Conservation (phyloP, 2,888 invertebrate species). For the Callinectes sapidus region DNA sequence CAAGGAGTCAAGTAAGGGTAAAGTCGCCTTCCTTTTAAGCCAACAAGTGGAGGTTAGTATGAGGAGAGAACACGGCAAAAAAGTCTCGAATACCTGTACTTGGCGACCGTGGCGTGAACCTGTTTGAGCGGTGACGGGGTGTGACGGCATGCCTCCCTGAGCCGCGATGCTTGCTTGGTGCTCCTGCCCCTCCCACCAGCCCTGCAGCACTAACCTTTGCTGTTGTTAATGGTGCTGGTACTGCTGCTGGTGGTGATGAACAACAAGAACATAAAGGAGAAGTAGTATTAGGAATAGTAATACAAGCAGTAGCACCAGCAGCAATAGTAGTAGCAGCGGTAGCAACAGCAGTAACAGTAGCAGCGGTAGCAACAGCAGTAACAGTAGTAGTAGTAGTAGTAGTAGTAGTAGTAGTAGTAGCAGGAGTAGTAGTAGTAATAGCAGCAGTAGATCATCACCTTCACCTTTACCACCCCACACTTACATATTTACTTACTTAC, state of each 20-base stretch:
- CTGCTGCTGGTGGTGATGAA: background rate
- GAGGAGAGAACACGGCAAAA: background rate
- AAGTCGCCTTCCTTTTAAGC: conserved; percentile 19
- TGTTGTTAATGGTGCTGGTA: background rate
- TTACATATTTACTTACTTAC: too few relatives aligned
- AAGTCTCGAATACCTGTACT: background rate
- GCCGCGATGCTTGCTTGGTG: background rate
- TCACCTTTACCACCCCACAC: too few relatives aligned
- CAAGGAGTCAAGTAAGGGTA: background rate
- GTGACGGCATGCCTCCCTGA: background rate
- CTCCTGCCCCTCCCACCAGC: background rate
- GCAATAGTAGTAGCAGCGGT: background rate
- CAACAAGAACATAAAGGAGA: background rate
- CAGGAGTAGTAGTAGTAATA: background rate
- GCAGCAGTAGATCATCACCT: too few relatives aligned
- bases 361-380: background rate
- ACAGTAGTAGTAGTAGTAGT: background rate
- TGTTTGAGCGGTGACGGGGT: conserved; percentile 3
- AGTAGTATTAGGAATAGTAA: too few relatives aligned
- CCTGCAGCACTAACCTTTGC: background rate
- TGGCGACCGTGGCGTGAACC: conserved; percentile 20
- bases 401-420: background rate
- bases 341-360: background rate
- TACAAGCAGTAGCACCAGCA: too few relatives aligned
- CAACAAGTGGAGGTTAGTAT: conserved; percentile 19